Percentiles rank a stretch among this genome's conserved stretches.
phyloP scores from a whole-genome alignment of 2,888 invertebrate genomes.

The Sinodicranocentrus sp. region DNA sequence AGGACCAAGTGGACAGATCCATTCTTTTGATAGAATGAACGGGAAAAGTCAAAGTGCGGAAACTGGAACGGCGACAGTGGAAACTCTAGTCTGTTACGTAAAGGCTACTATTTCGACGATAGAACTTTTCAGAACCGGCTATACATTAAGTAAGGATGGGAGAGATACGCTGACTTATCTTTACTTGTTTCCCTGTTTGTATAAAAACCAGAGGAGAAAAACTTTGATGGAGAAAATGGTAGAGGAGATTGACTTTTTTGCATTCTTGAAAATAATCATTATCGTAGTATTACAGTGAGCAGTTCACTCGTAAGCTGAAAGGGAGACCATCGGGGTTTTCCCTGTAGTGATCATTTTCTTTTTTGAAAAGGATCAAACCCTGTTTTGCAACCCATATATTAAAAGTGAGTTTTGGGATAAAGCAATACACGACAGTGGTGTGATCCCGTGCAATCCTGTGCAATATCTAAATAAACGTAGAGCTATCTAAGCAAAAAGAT shows the following conservation, averaged over 20 bases:
- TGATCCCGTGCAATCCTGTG: too few relatives aligned
- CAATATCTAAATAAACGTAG: too few relatives aligned
- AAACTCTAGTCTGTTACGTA: too few relatives aligned
- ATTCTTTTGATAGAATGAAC: slow-evolving; percentile 42
- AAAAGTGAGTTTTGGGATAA: slow-evolving; percentile 8
- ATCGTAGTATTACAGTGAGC: slow-evolving; percentile 3
- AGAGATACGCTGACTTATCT: slow-evolving; percentile 14
- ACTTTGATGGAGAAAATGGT: too few relatives aligned
- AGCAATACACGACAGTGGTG: neutral
- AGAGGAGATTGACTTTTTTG: neutral
- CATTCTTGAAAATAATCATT: slow-evolving; percentile 30
- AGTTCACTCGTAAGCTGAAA: slow-evolving; percentile 28
- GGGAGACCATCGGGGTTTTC: slow-evolving; percentile 1
- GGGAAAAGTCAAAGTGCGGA: slow-evolving; percentile 53
- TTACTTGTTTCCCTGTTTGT: neutral
- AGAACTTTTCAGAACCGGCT: too few relatives aligned
- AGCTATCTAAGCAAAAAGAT: too few relatives aligned
- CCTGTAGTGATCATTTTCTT: slow-evolving; percentile 12
- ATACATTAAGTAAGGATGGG: too few relatives aligned
- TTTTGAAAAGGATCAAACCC: slow-evolving; percentile 46
- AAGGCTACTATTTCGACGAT: too few relatives aligned
- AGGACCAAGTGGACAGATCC: slow-evolving; percentile 66
- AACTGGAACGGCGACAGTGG: slow-evolving; percentile 30
- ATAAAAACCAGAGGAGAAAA: neutral
- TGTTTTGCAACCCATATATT: neutral